phyloP scores from a whole-genome alignment of 1,140 invertebrate genomes.

The Drosophila carrolli region DNA sequence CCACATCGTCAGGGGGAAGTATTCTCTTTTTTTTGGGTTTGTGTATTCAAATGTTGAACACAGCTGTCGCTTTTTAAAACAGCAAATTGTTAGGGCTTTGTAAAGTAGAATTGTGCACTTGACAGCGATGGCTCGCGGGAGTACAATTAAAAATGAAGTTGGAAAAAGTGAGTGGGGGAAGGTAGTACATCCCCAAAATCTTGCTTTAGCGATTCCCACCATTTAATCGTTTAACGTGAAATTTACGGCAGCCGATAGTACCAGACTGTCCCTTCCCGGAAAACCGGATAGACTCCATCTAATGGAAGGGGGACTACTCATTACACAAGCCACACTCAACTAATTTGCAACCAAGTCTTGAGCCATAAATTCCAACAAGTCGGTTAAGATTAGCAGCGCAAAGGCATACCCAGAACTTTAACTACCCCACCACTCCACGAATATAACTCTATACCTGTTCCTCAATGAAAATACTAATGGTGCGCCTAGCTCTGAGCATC shows the following conservation, averaged over 20 bases:
- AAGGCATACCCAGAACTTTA: slow-evolving; percentile 12
- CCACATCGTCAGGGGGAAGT: not conserved
- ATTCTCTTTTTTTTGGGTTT: not conserved
- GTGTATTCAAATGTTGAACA: not conserved
- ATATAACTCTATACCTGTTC: slow-evolving; percentile 56
- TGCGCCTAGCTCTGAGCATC: slow-evolving; percentile 66
- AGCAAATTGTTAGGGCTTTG: not conserved
- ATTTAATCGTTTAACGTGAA: not conserved
- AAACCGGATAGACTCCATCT: not conserved
- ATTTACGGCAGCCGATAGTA: not conserved
- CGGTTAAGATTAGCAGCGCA: slow-evolving; percentile 3
- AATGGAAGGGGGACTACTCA: not conserved
- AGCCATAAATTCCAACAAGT: slow-evolving; percentile 10
- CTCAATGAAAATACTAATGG: slow-evolving; percentile 64
- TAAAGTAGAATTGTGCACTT: slow-evolving; percentile 1
- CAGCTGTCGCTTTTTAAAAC: not conserved
- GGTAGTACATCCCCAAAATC: not conserved
- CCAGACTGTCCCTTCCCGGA: slow-evolving; percentile 1
- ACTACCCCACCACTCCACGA: slow-evolving; percentile 18
- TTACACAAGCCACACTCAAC: not conserved
- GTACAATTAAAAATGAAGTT: not conserved
- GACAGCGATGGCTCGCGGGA: not conserved
- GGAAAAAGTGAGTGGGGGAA: not conserved
- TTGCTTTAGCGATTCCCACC: not conserved
- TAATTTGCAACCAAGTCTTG: slow-evolving; percentile 10